phyloP scores from a whole-genome alignment of 2,113 vertebrate genomes.

The Scopus umbretta region DNA sequence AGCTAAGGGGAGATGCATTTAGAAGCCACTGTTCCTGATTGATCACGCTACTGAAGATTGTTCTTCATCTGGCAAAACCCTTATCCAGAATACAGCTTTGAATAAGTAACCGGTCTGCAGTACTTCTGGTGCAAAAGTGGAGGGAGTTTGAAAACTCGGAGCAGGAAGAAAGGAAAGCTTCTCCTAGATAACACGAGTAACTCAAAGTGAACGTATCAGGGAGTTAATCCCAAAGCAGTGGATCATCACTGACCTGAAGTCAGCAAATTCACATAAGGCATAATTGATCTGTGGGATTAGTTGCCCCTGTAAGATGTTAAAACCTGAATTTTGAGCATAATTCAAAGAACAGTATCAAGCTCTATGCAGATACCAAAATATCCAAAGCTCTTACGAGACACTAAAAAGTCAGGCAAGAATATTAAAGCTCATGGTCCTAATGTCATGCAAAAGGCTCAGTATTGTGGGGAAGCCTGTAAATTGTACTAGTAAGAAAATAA shows the following conservation, averaged over 20 bases:
- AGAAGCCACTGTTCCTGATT: not conserved
- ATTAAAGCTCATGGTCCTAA: not conserved
- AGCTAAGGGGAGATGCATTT: not conserved
- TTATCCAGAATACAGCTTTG: not conserved
- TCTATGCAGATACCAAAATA: not conserved
- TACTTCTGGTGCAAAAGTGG: not conserved
- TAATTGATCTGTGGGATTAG: not conserved
- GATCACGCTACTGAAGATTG: not conserved
- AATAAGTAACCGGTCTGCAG: not conserved
- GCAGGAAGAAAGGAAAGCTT: not conserved
- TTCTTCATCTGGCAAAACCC: not conserved
- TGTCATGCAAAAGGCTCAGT: not conserved
- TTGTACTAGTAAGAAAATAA: not conserved
- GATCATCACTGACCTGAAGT: not conserved
- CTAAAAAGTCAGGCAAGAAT: not conserved
- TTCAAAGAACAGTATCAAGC: not conserved
- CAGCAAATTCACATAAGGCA: not conserved
- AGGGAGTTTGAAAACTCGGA: not conserved
- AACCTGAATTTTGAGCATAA: not conserved
- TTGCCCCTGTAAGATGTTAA: not conserved
- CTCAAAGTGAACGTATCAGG: not conserved
- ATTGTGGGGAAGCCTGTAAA: not conserved
- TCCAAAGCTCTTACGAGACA: not conserved
- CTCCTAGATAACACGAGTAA: not conserved
- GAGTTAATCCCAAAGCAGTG: not conserved